Percentiles rank a stretch among this genome's conserved stretches.
Evolutionary conservation across 92 coral and sea anemone species (phyloP).

Genomic region (Paramuricea clavata): DNA sequence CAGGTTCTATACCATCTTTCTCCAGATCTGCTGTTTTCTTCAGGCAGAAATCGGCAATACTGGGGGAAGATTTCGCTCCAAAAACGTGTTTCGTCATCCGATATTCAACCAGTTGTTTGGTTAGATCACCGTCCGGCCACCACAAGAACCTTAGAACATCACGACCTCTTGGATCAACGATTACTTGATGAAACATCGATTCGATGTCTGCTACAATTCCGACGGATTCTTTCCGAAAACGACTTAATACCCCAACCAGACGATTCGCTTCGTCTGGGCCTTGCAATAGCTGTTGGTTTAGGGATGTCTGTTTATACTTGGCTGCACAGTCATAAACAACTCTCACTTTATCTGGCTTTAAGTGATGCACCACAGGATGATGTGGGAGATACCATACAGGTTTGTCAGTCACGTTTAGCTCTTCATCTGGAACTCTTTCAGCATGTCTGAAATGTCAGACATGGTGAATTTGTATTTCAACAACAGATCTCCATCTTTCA

Average conservation of each 20-base stretch:
- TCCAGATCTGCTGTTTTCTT: not conserved
- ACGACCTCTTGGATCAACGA: constrained; percentile 63
- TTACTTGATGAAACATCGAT: constrained; percentile 67
- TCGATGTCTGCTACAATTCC: constrained; percentile 64
- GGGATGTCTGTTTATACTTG: constrained; percentile 16
- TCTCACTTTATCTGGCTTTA: constrained; percentile 53
- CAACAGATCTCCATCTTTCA: constrained; percentile 42
- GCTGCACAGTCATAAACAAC: constrained; percentile 55
- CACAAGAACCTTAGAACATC: constrained; percentile 55
- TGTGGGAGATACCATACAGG: constrained; percentile 29
- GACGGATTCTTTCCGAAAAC: constrained; percentile 53
- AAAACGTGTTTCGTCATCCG: not conserved
- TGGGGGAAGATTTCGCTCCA: not conserved
- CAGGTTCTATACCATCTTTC: not conserved
- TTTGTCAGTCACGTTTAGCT: not conserved
- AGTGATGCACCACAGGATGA: constrained; percentile 48
- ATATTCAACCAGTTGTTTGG: constrained; percentile 23
- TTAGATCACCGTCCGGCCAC: constrained; percentile 55
- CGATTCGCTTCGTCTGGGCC: constrained; percentile 59
- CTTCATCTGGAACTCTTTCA: constrained; percentile 25
- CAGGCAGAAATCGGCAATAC: not conserved
- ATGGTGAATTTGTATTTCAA: constrained; percentile 46
- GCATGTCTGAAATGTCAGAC: constrained; percentile 49
- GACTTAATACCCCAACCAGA: constrained; percentile 55
- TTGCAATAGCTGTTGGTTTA: constrained; percentile 49